These are phyloP conservation scores for Archips xylosteana DNA, from an alignment of 2,888 invertebrate species.

Conservation along the genomic window DNA sequence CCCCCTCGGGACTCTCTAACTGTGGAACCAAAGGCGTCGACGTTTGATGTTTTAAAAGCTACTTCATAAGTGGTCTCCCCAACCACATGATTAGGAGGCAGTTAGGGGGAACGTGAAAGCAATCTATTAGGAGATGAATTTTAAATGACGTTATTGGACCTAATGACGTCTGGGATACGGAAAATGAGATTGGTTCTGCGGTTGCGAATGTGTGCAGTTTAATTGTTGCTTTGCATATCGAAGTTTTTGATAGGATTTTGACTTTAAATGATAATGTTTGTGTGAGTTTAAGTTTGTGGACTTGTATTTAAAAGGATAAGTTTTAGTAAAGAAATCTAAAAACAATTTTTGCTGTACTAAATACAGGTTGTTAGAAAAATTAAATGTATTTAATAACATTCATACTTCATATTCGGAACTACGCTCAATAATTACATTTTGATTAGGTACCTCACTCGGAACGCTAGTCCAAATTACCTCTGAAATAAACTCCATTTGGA, in stretches of 20 bases:
- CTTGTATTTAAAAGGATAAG: no score
- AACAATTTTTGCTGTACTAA: no score
- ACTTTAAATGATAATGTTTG: neutral
- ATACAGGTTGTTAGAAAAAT: neutral
- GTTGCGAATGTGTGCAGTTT: conserved; percentile 1
- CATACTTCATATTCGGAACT: neutral
- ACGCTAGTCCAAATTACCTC: conserved; percentile 37
- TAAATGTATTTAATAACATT: neutral
- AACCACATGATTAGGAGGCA: conserved; percentile 74
- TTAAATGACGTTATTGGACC: conserved; percentile 58
- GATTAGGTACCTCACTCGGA: conserved; percentile 19
- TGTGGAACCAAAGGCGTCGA: conserved; percentile 53
- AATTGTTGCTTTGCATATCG: neutral
- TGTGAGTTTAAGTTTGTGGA: no score
- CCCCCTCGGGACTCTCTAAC: conserved; percentile 51
- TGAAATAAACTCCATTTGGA: conserved; percentile 52
- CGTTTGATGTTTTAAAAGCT: conserved; percentile 79
- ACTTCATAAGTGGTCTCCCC: conserved; percentile 71
- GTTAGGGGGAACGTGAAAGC: conserved; percentile 54
- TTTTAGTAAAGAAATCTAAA: no score
- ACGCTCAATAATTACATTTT: conserved; percentile 21
- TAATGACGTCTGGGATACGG: conserved; percentile 37
- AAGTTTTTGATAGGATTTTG: neutral
- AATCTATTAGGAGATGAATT: conserved; percentile 56
- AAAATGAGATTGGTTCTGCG: conserved; percentile 23